Evolutionary conservation across 2,113 vertebrate species (phyloP).

Genomic region (Anarrhichthys ocellatus): DNA sequence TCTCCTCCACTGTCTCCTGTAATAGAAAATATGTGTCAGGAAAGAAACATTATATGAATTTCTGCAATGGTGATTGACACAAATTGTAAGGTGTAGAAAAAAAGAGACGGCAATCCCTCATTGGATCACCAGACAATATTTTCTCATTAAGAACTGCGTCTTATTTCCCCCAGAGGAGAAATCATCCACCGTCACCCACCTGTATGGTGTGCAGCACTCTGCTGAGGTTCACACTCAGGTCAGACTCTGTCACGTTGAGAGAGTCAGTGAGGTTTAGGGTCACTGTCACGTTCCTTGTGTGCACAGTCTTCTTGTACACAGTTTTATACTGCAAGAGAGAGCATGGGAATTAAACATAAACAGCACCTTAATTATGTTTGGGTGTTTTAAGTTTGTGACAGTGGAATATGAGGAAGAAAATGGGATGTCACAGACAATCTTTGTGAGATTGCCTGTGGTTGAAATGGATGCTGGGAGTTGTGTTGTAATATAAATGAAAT

Average conservation of each 20-base stretch:
- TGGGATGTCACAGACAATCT: background rate
- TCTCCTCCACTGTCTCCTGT: slow-evolving; percentile 88
- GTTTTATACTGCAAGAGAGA: slow-evolving; percentile 92
- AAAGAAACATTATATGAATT: background rate
- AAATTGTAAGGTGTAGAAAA: background rate
- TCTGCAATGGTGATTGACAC: background rate
- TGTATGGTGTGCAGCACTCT: slow-evolving; percentile 86
- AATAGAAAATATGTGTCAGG: background rate
- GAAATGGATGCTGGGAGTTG: background rate
- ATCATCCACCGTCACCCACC: slow-evolving; percentile 37
- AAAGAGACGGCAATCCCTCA: background rate
- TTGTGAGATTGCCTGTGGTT: background rate
- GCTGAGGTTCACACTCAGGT: slow-evolving; percentile 85
- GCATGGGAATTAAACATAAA: background rate
- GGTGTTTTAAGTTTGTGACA: background rate
- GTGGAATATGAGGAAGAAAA: background rate
- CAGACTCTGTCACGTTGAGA: slow-evolving; percentile 70
- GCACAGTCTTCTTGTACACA: slow-evolving; percentile 86
- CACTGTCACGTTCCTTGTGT: slow-evolving; percentile 82
- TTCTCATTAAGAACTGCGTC: background rate
- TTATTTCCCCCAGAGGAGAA: background rate
- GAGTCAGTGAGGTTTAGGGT: slow-evolving; percentile 70
- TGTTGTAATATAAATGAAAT: background rate
- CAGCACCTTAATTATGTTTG: background rate
- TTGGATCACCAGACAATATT: background rate